Conservation (phyloP, 2,113 vertebrate species). For the Chamaetylas fuelleborni region DNA sequence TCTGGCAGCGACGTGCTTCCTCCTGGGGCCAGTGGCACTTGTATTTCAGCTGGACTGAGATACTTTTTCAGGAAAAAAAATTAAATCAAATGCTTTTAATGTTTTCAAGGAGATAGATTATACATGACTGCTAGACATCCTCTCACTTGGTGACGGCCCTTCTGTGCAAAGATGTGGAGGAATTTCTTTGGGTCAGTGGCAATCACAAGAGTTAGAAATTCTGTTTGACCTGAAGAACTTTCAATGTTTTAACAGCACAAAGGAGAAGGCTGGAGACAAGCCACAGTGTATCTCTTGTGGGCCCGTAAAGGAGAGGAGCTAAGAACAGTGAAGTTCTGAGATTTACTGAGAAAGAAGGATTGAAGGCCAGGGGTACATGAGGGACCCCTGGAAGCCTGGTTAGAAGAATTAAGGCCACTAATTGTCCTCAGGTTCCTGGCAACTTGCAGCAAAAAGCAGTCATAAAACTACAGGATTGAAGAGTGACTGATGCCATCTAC, state of each 20-base stretch:
- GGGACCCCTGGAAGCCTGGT: accelerated
- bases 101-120: background rate
- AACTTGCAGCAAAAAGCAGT: background rate
- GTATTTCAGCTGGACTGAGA: accelerated
- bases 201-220: background rate
- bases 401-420: background rate
- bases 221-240: background rate
- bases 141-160: background rate
- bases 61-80: background rate
- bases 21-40: accelerated
- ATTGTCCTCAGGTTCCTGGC: background rate
- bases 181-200: background rate
- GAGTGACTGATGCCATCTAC: background rate
- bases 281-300: accelerated
- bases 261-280: background rate
- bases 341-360: background rate
- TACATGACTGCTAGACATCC: background rate
- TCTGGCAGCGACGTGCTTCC: background rate
- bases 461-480: background rate
- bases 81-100: background rate
- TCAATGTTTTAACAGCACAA: background rate
- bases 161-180: background rate
- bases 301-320: background rate
- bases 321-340: background rate
- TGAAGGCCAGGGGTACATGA: accelerated